Conservation (phyloP, 2,888 invertebrate genomes). For the Hypselothyrea guttata region DNA sequence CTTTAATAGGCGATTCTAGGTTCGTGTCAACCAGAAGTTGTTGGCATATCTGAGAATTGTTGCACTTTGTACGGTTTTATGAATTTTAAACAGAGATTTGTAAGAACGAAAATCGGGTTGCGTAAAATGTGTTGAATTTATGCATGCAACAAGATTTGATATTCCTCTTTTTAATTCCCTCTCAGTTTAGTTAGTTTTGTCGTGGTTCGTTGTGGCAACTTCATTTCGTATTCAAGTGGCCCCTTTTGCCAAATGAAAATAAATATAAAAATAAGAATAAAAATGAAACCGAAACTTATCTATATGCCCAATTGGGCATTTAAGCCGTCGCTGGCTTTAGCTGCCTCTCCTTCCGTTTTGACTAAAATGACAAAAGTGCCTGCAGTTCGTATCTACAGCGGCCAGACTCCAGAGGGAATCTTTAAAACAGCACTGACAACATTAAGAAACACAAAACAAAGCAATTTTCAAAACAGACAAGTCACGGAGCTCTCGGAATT, state of each 20-base stretch:
- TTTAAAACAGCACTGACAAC: too few relatives aligned
- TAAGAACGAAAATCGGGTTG: constrained; percentile 46
- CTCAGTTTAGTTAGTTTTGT: constrained; percentile 17
- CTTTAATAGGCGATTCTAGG: constrained; percentile 37
- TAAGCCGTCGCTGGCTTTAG: constrained; percentile 31
- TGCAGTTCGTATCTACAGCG: too few relatives aligned
- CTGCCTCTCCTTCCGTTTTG: constrained; percentile 14
- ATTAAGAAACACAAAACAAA: too few relatives aligned
- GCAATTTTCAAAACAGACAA: too few relatives aligned
- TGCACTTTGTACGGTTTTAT: constrained; percentile 34
- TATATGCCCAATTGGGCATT: constrained; percentile 67
- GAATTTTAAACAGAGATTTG: constrained; percentile 55
- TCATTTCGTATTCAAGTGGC: constrained; percentile 74
- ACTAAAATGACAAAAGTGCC: constrained; percentile 47
- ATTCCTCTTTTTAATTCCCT: constrained; percentile 8
- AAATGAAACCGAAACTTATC: constrained; percentile 50
- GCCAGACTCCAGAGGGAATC: too few relatives aligned
- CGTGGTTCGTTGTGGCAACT: constrained; percentile 31
- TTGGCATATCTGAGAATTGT: constrained; percentile 27
- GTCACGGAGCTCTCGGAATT: too few relatives aligned
- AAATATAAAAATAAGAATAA: constrained; percentile 35
- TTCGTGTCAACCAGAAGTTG: constrained; percentile 41
- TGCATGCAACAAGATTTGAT: constrained; percentile 41
- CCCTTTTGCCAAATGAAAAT: constrained; percentile 65
- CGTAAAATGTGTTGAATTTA: constrained; percentile 54